Conservation (phyloP, 2,888 invertebrate genomes). For the Xanthostigma xanthostigma region DNA sequence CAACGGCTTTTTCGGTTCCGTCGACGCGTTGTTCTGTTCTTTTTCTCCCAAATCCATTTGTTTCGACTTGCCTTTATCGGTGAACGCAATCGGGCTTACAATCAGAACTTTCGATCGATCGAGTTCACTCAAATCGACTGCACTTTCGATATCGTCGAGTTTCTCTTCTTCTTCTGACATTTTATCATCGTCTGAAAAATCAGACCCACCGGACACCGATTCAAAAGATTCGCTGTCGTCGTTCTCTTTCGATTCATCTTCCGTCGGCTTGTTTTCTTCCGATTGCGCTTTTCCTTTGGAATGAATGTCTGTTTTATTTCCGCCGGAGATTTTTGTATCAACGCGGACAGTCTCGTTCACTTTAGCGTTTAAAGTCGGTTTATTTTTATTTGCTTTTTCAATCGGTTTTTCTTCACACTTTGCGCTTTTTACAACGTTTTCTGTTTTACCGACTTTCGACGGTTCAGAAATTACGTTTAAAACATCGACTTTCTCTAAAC, state of each 20-base stretch:
- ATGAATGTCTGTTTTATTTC: not conserved
- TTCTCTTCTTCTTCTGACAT: not conserved
- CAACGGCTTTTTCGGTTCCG: conserved; percentile 8
- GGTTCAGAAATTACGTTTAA: no score
- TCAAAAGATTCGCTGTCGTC: not conserved
- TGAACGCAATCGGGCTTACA: not conserved
- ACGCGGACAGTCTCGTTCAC: no score
- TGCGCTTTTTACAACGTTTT: no score
- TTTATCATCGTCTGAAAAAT: not conserved
- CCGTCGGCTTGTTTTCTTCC: not conserved
- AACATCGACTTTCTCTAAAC: no score
- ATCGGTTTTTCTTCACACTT: no score
- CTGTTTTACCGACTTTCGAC: no score
- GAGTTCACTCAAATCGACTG: not conserved
- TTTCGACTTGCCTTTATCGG: conserved; percentile 1
- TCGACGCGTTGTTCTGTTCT: conserved; percentile 2
- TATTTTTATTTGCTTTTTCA: no score
- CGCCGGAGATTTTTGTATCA: no score
- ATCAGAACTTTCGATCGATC: not conserved
- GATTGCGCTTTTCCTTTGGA: not conserved
- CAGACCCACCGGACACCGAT: not conserved
- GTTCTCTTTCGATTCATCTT: not conserved
- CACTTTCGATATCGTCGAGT: not conserved
- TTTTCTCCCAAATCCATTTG: not conserved
- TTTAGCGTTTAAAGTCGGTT: no score